phyloP scores from a whole-genome alignment of 2,888 invertebrate genomes.

The Tholera decimalis region DNA sequence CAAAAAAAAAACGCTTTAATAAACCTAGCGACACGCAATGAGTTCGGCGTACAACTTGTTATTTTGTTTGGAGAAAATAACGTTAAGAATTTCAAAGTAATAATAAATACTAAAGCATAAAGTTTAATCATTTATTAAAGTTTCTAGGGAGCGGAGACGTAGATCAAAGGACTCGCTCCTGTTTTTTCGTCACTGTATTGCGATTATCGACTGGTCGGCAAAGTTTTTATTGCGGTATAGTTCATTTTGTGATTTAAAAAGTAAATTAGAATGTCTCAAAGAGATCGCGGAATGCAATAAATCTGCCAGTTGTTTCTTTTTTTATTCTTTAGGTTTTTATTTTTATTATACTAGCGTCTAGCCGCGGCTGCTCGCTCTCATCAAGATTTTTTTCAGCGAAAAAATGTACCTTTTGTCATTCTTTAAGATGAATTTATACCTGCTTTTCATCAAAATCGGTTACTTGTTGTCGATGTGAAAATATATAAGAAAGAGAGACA shows the following conservation, averaged over 20 bases:
- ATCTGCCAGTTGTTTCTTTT: too few species aligned
- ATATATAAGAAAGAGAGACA: too few species aligned
- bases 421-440: too few species aligned
- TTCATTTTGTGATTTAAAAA: constrained; percentile 21
- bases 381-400: too few species aligned
- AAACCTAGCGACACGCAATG: constrained; percentile 12
- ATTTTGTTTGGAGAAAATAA: constrained; percentile 69
- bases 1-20: constrained; percentile 13
- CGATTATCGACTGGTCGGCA: constrained; percentile 40
- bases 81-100: constrained; percentile 73
- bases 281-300: too few species aligned
- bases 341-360: too few species aligned
- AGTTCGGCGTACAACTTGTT: constrained; percentile 35
- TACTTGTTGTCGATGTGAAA: too few species aligned
- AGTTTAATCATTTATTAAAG: constrained; percentile 80
- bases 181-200: constrained; percentile 42
- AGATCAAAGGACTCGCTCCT: constrained; percentile 65
- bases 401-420: too few species aligned
- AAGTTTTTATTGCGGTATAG: constrained; percentile 32
- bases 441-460: too few species aligned
- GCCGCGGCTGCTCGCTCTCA: too few species aligned
- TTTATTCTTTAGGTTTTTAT: too few species aligned
- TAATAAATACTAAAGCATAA: constrained; percentile 69
- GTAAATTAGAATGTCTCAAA: constrained; percentile 18
- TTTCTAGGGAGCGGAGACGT: constrained; percentile 62